Evolutionary conservation across 2,888 invertebrate species (phyloP), one percentile per base, ranked within the genome.

Genomic region (Brenthis hecate): DNA sequence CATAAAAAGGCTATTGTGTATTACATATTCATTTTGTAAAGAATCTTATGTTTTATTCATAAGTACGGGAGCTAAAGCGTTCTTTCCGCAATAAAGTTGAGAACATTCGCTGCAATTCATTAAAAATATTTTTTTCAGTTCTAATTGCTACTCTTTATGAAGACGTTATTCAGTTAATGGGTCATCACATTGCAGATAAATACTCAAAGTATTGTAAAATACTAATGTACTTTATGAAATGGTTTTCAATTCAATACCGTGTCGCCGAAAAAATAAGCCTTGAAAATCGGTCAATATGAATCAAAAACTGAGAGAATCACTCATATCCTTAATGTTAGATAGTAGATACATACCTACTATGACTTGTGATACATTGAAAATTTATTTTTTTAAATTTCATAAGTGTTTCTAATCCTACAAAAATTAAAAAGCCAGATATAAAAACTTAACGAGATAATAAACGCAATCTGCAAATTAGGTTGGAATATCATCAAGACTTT

Each of bases 401-500:
- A 13, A 28, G 32, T n/a, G 1, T 8, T 32, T 36, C 8, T n/a
- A n/a, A 32, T 56, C n/a, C 11, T 11, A 36, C 1, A 56, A 3
- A n/a, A 36, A 36, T 62, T 14, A 16, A 19, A 54, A 54, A 54
- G n/a, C 36, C 16, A 1, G 6, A 14, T 28, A 19, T 54, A 36
- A 19, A n/a, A 48, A 55, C 19, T 19, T 47, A 36, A 57, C 32
- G 6, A 56, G 13, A 36, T 50, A 61, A 57, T 57, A 61, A 55
- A 63, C 63, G 54, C 61, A 71, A 64, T 66, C 57, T 68, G 66
- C 56, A 68, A 71, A 71, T 72, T 71, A 69, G 67, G 54, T 65
- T 68, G 65, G 70, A 69, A 70, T 62, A 60, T 65, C 57, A 69
- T 72, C 61, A 65, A 32, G 72, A 69, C 28, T 65, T 71, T 68